Conservation (phyloP, 1,140 invertebrate species). For the Penaeus japonicus region DNA sequence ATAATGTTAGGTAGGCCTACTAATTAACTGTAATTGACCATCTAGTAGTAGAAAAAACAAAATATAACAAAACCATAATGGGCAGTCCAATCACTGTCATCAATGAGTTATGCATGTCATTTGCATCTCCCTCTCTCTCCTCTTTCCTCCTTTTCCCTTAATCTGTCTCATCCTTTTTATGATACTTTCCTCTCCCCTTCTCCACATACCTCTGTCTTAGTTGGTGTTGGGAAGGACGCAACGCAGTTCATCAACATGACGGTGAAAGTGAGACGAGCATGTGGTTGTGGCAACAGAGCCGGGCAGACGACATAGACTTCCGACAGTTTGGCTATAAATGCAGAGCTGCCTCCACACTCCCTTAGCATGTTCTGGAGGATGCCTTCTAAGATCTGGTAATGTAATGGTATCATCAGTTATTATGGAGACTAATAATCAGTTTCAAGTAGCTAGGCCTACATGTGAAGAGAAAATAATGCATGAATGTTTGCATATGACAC, state of each 20-base stretch:
- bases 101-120: no score
- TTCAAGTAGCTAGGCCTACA: background rate
- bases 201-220: constrained; percentile 29
- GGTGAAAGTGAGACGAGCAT: constrained; percentile 35
- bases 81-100: no score
- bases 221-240: constrained; percentile 44
- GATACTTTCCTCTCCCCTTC: no score
- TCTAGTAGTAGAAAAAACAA: no score
- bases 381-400: constrained; percentile 22
- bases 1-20: no score
- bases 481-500: no score
- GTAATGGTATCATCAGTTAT: background rate
- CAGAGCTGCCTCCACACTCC: constrained; percentile 33
- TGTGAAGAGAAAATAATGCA: background rate
- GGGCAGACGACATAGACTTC: constrained; percentile 40
- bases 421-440: background rate
- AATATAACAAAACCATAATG: no score
- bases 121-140: no score
- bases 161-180: no score
- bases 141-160: no score
- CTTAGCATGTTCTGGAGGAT: constrained; percentile 25
- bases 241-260: constrained; percentile 45
- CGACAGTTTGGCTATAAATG: constrained; percentile 28
- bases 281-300: constrained; percentile 21
- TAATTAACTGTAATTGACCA: no score